Evolutionary conservation across 2,113 vertebrate species (phyloP).

Genomic region (Laterallus jamaicensis): DNA sequence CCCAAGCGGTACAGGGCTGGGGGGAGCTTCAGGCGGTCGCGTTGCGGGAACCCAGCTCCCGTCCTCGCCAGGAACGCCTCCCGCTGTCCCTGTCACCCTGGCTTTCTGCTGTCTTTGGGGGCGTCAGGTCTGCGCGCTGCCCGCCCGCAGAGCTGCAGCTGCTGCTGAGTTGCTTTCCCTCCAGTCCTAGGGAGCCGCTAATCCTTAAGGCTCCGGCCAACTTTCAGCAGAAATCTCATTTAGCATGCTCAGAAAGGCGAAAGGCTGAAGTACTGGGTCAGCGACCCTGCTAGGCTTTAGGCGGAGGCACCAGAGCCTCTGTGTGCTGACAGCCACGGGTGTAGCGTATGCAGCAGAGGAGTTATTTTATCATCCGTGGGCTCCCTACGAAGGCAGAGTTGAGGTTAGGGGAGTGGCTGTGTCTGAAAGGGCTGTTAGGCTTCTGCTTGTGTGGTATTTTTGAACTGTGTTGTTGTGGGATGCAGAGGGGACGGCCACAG

Average conservation of each 20-base stretch:
- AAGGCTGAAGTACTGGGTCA: neutral
- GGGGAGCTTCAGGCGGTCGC: neutral
- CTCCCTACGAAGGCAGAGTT: neutral
- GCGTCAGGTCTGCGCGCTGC: neutral
- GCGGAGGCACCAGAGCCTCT: neutral
- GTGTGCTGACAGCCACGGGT: accelerated
- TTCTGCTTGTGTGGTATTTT: neutral
- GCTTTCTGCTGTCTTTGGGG: neutral
- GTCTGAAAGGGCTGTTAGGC: neutral
- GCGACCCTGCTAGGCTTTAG: accelerated
- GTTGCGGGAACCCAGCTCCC: neutral
- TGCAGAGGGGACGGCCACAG: neutral
- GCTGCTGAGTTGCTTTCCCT: neutral
- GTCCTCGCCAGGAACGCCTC: too few species aligned
- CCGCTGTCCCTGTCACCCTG: neutral
- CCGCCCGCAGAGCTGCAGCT: neutral
- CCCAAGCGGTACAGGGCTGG: neutral
- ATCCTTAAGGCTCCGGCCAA: neutral
- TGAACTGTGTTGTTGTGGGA: neutral
- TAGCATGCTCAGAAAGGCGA: accelerated
- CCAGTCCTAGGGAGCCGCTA: accelerated
- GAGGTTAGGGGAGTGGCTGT: neutral
- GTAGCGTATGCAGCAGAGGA: neutral
- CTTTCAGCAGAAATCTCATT: neutral
- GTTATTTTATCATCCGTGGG: neutral